Base-by-base conservation (phyloP, 1,140 invertebrate genomes). In the Trichogramma pretiosum region DNA sequence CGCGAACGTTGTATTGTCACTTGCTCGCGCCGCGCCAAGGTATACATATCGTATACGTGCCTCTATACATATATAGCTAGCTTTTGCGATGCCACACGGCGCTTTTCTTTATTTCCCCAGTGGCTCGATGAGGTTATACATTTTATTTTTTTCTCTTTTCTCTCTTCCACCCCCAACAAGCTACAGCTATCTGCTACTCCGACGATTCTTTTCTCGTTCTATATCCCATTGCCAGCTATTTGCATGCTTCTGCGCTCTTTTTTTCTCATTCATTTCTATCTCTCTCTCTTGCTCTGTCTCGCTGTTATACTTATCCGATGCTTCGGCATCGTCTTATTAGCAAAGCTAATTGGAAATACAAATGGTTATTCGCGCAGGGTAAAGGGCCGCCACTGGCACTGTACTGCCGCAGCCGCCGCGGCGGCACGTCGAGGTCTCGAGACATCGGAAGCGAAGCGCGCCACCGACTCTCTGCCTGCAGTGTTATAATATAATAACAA, bases 301-400 rank as follows among this genome's bases (percentile, higher is more conserved):
- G 35, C 10, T 21, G 18, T 59, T 57, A 56, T 56, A 63, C 61
- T 61, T 62, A 59, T 58, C 64, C 62, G 62, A 67, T 67, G 59
- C 61, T 60, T 64, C 62, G n/a, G n/a, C 66, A 65, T 65, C 67
- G 67, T 68, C 67, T 72, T 70, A 72, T 72, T 70, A 70, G 68
- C 68, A 70, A 71, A 68, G 67, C 65, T 71, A 72, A 70, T 72
- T 72, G 68, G 66, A 72, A 72, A 70, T 69, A 70, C 64, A 70
- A 72, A 72, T 70, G 67, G 68, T 70, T 72, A 72, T 72, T 72
- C 68, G 70, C 58, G 62, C 64, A 62, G 60, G 56, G 55, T 55
- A 58, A 60, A 64, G 55, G 58, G 57, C 46, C 58, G 60, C 57
- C 56, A 52, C 21, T 48, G 46, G 44, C 42, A 56, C n/a, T n/a